Evolutionary conservation across 2,797 vertebrate genomes (phyloP).

Genomic region (Neomorphus geoffroyi): DNA sequence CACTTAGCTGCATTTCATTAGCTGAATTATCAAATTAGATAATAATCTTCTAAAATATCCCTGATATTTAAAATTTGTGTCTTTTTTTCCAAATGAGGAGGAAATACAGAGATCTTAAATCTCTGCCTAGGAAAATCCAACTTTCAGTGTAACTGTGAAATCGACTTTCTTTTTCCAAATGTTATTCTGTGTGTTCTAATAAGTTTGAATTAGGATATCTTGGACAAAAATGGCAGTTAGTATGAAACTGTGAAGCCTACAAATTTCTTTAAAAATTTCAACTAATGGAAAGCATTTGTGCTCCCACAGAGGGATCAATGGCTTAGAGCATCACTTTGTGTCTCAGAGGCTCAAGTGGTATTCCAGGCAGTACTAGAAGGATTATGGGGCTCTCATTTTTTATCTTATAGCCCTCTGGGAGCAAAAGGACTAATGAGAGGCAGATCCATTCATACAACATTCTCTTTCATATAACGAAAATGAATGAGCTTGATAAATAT

Average conservation of each 20-base stretch:
- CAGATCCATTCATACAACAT: neutral
- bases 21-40: constrained; percentile 6
- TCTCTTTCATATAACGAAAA: neutral
- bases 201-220: neutral
- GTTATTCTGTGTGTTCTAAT: neutral
- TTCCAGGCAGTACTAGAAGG: neutral
- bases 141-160: neutral
- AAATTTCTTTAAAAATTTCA: neutral
- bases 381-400: neutral
- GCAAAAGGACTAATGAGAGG: neutral
- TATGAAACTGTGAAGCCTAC: neutral
- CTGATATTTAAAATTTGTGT: neutral
- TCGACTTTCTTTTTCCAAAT: neutral
- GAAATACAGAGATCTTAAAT: neutral
- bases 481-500: neutral
- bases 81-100: neutral
- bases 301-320: neutral
- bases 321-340: neutral
- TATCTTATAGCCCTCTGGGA: neutral
- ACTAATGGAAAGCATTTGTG: neutral
- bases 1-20: constrained; percentile 22
- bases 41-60: constrained; percentile 4
- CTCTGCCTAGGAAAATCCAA: neutral
- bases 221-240: neutral
- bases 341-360: neutral